Evolutionary conservation across 2,113 vertebrate species (phyloP).

Genomic region (Ammodytes marinus): DNA sequence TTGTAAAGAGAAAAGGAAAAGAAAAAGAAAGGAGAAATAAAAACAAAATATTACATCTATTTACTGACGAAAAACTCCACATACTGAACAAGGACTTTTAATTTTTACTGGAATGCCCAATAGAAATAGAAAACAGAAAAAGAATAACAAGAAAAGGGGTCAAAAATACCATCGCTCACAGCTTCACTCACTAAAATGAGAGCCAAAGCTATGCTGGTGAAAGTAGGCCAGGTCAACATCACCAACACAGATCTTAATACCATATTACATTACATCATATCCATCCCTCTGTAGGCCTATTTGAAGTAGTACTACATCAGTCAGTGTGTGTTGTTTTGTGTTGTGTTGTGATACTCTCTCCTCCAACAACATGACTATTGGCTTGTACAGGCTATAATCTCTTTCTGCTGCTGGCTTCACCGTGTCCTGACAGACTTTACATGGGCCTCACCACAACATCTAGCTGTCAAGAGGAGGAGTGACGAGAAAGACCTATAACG

Average conservation of each 20-base stretch:
- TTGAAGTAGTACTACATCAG: background rate
- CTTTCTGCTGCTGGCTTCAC: background rate
- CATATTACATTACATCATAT: constrained; percentile 22
- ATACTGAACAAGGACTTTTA: background rate
- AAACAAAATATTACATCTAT: background rate
- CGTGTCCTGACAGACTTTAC: constrained; percentile 7
- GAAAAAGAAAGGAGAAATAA: too few relatives aligned
- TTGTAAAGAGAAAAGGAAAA: too few relatives aligned
- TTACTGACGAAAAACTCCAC: too few relatives aligned
- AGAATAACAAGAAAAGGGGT: background rate
- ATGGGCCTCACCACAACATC: background rate
- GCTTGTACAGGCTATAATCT: background rate
- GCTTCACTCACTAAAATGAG: background rate
- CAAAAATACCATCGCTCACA: background rate
- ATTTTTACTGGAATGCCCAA: background rate
- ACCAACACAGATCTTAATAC: constrained; percentile 31
- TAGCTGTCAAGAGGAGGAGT: constrained; percentile 13
- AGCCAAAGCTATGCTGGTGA: background rate
- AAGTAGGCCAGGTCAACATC: constrained; percentile 39
- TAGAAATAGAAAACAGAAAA: background rate
- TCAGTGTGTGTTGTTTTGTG: background rate
- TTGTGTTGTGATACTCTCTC: background rate
- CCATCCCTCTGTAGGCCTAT: background rate
- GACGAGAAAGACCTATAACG: constrained; percentile 23
- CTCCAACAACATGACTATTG: constrained; percentile 18